phyloP scores from a whole-genome alignment of 2,888 invertebrate genomes.

The Polymixis lichenea region DNA sequence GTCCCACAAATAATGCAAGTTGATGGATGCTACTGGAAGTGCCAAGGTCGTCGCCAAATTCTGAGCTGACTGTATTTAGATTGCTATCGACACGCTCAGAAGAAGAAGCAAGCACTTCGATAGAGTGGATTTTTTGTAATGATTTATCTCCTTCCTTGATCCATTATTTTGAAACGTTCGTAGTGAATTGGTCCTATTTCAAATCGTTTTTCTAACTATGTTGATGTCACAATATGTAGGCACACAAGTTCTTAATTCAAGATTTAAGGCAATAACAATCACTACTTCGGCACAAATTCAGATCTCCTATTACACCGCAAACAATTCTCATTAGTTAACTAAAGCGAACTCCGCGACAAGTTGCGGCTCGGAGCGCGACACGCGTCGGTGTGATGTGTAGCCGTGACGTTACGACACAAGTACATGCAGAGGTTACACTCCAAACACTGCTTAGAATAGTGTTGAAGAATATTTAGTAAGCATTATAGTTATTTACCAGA shows the following conservation, averaged over 20 bases:
- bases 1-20: too few relatives aligned
- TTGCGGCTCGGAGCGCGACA: background rate
- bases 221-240: too few relatives aligned
- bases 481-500: background rate
- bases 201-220: background rate
- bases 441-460: background rate
- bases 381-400: background rate
- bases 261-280: background rate
- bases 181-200: background rate
- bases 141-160: background rate
- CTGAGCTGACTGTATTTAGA: too few relatives aligned
- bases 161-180: background rate
- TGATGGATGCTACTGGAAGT: too few relatives aligned
- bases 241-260: too few relatives aligned
- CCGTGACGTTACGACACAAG: background rate
- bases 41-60: too few relatives aligned
- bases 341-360: constrained; percentile 27
- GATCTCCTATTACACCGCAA: constrained; percentile 13
- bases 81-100: too few relatives aligned
- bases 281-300: background rate
- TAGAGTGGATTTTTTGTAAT: too few relatives aligned
- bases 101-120: background rate
- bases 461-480: background rate
- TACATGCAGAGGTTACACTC: background rate
- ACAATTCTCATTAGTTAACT: constrained; percentile 9